A percentile compares a stretch with the other conserved stretches of the same genome.
phyloP scores from a whole-genome alignment of 2,888 invertebrate species.

The Stratiomys singularior region DNA sequence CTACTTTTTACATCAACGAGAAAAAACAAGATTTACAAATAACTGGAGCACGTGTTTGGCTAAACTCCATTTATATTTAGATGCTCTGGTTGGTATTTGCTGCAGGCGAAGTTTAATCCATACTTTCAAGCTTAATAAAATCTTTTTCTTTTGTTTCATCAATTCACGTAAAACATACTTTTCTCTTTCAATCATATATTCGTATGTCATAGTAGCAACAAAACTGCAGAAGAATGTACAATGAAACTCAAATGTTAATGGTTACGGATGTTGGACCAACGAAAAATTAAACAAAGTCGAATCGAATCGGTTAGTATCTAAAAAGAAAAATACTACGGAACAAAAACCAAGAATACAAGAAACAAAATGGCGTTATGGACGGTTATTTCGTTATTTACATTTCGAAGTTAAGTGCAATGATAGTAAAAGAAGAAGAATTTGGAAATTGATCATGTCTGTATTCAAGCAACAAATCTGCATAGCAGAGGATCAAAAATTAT shows the following conservation, averaged over 20 bases:
- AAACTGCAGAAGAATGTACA: constrained; percentile 45
- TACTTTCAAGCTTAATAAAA: constrained; percentile 55
- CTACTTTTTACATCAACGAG: constrained; percentile 46
- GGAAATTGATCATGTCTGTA: not conserved
- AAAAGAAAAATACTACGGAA: not conserved
- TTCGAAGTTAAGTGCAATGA: not conserved
- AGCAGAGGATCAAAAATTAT: not conserved
- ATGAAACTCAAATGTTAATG: constrained; percentile 20
- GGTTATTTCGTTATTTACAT: constrained; percentile 1
- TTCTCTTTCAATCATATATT: constrained; percentile 22
- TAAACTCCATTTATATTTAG: constrained; percentile 57
- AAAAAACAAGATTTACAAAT: constrained; percentile 49
- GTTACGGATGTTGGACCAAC: constrained; percentile 9
- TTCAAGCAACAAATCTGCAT: constrained; percentile 20
- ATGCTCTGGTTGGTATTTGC: constrained; percentile 56
- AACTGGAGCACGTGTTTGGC: constrained; percentile 59
- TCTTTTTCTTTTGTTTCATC: constrained; percentile 35
- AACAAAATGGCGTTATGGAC: not conserved
- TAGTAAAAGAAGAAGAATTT: not conserved
- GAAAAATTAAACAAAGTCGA: not conserved
- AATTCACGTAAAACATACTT: constrained; percentile 35
- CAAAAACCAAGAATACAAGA: not conserved
- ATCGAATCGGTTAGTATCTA: constrained; percentile 3
- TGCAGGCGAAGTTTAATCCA: constrained; percentile 61
- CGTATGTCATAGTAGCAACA: constrained; percentile 44